phyloP scores from a whole-genome alignment of 2,797 vertebrate genomes.

The Ateles fusciceps region DNA sequence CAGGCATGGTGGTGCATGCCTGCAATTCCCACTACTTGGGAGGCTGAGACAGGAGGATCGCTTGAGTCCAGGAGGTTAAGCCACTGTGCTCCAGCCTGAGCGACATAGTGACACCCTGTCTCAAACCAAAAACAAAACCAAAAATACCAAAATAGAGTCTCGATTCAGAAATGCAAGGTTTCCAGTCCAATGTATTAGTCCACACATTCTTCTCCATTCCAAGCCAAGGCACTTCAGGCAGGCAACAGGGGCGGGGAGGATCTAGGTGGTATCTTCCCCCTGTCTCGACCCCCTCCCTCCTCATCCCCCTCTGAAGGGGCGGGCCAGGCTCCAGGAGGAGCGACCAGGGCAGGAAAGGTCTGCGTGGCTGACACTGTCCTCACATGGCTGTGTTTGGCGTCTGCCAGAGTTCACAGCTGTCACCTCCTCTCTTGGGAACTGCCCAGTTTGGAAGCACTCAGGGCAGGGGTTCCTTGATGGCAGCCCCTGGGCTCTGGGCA shows the following conservation, averaged over 20 bases:
- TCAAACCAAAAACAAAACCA: too few relatives aligned
- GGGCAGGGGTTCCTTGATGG: too few relatives aligned
- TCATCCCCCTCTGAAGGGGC: neutral
- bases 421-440: neutral
- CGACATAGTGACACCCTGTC: too few relatives aligned
- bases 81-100: neutral
- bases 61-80: neutral
- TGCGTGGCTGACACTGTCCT: fast-evolving
- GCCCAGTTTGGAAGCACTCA: neutral
- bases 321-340: neutral
- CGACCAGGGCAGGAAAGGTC: too few relatives aligned
- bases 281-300: neutral
- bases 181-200: too few relatives aligned
- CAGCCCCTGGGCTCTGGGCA: neutral
- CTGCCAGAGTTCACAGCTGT: neutral
- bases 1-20: neutral
- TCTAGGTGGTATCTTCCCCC: neutral
- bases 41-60: neutral
- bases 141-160: neutral
- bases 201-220: neutral
- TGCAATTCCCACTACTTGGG: neutral
- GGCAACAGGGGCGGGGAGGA: neutral
- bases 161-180: neutral
- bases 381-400: neutral
- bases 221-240: fast-evolving